A percentile compares a stretch with the other conserved stretches of the same genome.
These are phyloP conservation scores for Silurus glanis DNA, from an alignment of 2,113 vertebrate genomes.

Conservation along the genomic window DNA sequence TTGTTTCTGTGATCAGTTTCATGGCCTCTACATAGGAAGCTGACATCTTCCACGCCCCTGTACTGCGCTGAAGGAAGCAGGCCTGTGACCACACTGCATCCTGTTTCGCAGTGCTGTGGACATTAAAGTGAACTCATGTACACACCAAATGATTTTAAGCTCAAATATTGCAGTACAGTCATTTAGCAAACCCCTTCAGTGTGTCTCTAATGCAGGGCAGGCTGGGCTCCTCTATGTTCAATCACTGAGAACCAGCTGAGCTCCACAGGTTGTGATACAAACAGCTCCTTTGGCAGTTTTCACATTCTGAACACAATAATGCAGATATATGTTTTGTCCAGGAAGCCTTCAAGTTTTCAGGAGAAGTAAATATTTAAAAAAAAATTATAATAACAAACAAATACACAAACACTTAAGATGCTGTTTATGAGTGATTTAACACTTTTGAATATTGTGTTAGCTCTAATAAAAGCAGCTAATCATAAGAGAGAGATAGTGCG, in stretches of 20 bases:
- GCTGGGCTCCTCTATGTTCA: not conserved
- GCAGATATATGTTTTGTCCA: not conserved
- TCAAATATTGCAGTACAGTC: not conserved
- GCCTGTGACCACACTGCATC: slow-evolving; percentile 41
- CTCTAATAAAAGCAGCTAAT: not conserved
- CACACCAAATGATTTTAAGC: not conserved
- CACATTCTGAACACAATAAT: not conserved
- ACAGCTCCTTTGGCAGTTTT: not conserved
- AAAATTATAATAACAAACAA: not conserved
- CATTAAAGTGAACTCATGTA: not conserved
- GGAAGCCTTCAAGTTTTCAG: not conserved
- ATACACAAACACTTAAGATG: not conserved
- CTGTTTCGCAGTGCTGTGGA: slow-evolving; percentile 15
- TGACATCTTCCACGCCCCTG: slow-evolving; percentile 36
- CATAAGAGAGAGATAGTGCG: not conserved
- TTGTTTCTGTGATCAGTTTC: not conserved
- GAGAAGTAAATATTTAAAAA: not conserved
- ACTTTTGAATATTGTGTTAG: not conserved
- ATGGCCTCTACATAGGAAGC: slow-evolving; percentile 41
- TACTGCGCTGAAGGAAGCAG: slow-evolving; percentile 39
- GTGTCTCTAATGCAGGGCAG: not conserved
- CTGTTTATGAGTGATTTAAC: no score
- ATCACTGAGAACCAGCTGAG: not conserved
- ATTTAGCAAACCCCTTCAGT: not conserved
- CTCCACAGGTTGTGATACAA: not conserved